Evolutionary conservation across 2,888 invertebrate genomes (phyloP).

Genomic region (Glyphotaelius pellucidus): DNA sequence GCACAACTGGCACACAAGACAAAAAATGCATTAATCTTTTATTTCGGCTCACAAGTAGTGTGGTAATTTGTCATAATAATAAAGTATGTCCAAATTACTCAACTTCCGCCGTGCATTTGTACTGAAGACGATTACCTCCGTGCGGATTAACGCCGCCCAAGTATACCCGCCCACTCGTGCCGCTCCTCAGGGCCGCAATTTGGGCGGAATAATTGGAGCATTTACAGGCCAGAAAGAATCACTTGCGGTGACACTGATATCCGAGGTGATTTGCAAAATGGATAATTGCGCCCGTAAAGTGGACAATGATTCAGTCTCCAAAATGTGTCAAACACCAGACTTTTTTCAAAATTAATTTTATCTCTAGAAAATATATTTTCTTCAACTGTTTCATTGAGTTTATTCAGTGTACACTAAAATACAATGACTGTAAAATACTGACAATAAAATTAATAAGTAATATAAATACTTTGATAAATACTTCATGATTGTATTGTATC

Average conservation of each 20-base stretch:
- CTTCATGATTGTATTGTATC: neutral
- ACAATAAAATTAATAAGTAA: too few species aligned
- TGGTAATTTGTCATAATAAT: neutral
- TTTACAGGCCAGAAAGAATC: neutral
- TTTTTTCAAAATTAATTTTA: neutral
- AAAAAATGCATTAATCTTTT: neutral
- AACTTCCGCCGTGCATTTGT: slow-evolving; percentile 14
- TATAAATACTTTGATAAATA: neutral
- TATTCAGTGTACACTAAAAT: too few species aligned
- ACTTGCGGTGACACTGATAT: neutral
- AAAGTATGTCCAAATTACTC: neutral
- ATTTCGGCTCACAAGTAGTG: neutral
- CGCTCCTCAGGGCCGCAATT: neutral
- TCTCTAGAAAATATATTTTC: neutral
- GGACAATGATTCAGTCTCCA: neutral
- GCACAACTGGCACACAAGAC: neutral
- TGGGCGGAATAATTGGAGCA: neutral
- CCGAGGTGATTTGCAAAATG: neutral
- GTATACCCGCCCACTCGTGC: neutral
- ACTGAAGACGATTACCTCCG: neutral
- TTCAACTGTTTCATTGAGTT: neutral
- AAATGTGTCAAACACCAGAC: neutral
- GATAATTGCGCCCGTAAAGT: neutral
- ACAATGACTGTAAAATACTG: too few species aligned
- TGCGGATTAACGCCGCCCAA: neutral